phyloP scores from a whole-genome alignment of 2,797 vertebrate genomes.

The Erpetoichthys calabaricus region DNA sequence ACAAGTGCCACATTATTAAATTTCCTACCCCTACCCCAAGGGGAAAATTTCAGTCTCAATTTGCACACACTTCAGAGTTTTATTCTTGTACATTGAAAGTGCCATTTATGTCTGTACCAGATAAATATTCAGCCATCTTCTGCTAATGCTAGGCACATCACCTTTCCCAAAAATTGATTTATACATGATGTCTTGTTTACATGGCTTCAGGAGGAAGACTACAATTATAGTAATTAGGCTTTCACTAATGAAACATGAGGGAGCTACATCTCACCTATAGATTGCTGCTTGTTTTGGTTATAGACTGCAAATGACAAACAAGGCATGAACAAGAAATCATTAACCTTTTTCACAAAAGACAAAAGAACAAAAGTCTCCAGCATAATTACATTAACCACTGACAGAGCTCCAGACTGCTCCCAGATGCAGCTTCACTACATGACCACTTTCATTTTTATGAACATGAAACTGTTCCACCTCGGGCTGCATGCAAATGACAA shows the following conservation, averaged over 20 bases:
- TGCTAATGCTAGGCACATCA: no score
- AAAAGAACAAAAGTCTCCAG: slow-evolving; percentile 14
- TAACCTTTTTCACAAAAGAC: slow-evolving; percentile 32
- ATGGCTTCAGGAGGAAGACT: slow-evolving; percentile 33
- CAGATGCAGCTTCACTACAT: slow-evolving; percentile 17
- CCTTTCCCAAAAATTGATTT: slow-evolving; percentile 17
- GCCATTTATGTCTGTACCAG: no score
- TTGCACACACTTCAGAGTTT: no score
- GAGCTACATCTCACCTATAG: slow-evolving; percentile 27
- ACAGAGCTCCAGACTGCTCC: slow-evolving; percentile 20
- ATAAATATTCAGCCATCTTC: no score
- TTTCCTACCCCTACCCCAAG: no score
- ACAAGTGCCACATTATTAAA: no score
- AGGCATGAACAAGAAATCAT: slow-evolving; percentile 28
- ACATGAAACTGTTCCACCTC: no score
- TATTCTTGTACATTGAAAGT: no score
- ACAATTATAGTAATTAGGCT: slow-evolving; percentile 48
- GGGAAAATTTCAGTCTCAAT: no score
- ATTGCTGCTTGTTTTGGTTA: slow-evolving; percentile 44
- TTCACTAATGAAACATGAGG: slow-evolving; percentile 34
- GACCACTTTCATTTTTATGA: slow-evolving; percentile 2
- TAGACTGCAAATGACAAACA: slow-evolving; percentile 48
- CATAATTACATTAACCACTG: slow-evolving; percentile 13
- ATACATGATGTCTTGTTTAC: slow-evolving; percentile 24
- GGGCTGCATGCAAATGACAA: no score